Conservation (phyloP, 2,797 vertebrate species). For the Falco cherrug region DNA sequence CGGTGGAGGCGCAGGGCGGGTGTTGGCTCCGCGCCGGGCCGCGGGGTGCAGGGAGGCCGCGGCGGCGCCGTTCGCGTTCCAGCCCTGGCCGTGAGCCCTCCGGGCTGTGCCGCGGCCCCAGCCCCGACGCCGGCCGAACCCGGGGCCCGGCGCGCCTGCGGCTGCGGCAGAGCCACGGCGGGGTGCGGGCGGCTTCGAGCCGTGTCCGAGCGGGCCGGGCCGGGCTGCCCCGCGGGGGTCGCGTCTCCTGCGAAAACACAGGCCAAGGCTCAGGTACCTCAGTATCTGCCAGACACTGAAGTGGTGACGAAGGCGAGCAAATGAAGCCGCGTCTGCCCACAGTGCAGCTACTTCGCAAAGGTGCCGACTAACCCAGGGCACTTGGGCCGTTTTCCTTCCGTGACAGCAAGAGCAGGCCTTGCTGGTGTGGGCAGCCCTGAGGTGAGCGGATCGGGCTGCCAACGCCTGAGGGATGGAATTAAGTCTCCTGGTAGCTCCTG, state of each 20-base stretch:
- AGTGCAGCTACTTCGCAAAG: not conserved
- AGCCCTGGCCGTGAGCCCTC: no score
- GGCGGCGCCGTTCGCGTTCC: accelerated
- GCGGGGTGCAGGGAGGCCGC: not conserved
- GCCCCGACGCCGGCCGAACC: not conserved
- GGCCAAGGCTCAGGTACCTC: accelerated
- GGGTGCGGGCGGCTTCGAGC: accelerated
- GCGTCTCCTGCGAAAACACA: not conserved
- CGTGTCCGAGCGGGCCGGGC: accelerated
- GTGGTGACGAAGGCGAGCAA: not conserved
- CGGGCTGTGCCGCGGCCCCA: no score
- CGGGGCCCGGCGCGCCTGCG: accelerated
- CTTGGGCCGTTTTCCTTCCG: accelerated
- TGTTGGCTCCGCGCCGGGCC: no score
- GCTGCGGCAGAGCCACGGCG: accelerated
- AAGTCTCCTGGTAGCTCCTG: not conserved
- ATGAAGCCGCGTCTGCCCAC: accelerated
- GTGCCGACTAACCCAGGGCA: not conserved
- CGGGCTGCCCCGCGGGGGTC: no score
- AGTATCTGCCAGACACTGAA: not conserved
- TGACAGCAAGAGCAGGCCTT: accelerated
- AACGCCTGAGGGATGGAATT: accelerated
- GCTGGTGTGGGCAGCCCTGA: accelerated
- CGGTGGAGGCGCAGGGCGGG: no score
- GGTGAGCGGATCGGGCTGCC: accelerated